These are phyloP conservation scores for Callyntrura guangdongensis DNA, from an alignment of 2,888 invertebrate genomes.

Conservation along the genomic window DNA sequence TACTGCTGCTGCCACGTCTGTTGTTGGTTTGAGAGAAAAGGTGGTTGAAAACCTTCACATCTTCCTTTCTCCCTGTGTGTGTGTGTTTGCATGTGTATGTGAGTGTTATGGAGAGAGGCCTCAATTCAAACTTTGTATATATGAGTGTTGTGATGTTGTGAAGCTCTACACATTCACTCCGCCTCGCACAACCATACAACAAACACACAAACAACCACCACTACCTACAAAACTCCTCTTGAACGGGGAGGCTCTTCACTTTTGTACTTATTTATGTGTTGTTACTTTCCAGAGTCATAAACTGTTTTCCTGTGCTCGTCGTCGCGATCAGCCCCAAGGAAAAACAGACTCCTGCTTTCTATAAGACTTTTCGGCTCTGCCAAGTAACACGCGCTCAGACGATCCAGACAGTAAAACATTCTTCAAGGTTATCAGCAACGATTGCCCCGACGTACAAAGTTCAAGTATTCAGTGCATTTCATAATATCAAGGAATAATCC, in stretches of 20 bases:
- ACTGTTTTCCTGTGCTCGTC: constrained; percentile 49
- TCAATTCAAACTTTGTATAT: constrained; percentile 22
- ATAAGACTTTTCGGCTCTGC: not conserved
- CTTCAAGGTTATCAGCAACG: constrained; percentile 16
- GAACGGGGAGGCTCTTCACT: not conserved
- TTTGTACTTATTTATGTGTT: constrained; percentile 66
- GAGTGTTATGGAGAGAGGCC: not conserved
- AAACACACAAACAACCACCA: constrained; percentile 65
- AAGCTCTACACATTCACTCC: constrained; percentile 57
- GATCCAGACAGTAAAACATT: not conserved
- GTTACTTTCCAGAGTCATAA: constrained; percentile 56
- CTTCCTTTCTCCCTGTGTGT: constrained; percentile 2
- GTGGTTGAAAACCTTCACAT: constrained; percentile 56
- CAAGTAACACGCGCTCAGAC: not conserved
- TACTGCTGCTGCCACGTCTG: not conserved
- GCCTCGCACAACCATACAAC: constrained; percentile 56
- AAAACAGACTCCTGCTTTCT: constrained; percentile 27
- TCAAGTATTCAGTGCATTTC: not conserved
- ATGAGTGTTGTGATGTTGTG: constrained; percentile 69
- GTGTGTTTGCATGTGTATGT: constrained; percentile 15
- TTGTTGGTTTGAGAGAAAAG: constrained; percentile 57
- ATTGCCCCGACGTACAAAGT: not conserved
- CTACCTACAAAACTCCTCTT: not conserved
- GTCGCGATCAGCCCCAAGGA: constrained; percentile 75
- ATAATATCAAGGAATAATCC: too few relatives aligned